These are phyloP conservation scores for Takifugu ocellatus DNA, from an alignment of 2,797 vertebrate species.

Conservation along the genomic window DNA sequence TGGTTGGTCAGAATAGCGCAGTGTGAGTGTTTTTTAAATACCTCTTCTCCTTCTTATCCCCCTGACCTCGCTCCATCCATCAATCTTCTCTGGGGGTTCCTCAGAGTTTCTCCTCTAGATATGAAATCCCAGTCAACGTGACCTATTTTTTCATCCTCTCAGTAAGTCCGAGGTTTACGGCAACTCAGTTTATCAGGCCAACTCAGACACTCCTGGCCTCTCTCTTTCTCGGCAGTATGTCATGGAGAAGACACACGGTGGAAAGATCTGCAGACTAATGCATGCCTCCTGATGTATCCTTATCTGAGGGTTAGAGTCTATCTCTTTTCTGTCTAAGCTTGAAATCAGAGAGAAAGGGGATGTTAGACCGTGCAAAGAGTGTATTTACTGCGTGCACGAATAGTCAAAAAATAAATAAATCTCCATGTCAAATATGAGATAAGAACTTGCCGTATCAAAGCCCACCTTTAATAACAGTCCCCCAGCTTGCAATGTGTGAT, in stretches of 20 bases:
- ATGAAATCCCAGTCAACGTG: conserved; percentile 32
- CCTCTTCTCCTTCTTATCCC: conserved; percentile 32
- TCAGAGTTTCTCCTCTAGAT: conserved; percentile 23
- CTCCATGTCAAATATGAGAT: no score
- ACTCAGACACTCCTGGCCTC: conserved; percentile 52
- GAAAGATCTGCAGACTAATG: conserved; percentile 31
- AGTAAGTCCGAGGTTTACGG: conserved; percentile 38
- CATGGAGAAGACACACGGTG: conserved; percentile 40
- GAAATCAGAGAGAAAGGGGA: conserved; percentile 6
- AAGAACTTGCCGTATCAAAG: no score
- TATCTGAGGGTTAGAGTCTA: conserved; percentile 9
- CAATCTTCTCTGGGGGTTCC: conserved; percentile 17
- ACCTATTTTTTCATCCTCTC: conserved; percentile 25
- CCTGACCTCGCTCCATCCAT: conserved; percentile 9
- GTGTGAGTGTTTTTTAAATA: not conserved
- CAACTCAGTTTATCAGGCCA: conserved; percentile 51
- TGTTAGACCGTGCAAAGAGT: not conserved
- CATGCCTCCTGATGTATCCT: conserved; percentile 30
- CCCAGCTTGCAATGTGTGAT: not conserved
- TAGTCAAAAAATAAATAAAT: not conserved
- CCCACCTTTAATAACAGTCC: no score
- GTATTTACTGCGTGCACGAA: not conserved
- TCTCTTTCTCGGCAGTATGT: conserved; percentile 34
- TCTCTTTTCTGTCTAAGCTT: conserved; percentile 11
- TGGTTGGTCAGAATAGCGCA: conserved; percentile 1